Base-by-base conservation (phyloP, 2,888 invertebrate genomes). In the Microdon myrmicae region DNA sequence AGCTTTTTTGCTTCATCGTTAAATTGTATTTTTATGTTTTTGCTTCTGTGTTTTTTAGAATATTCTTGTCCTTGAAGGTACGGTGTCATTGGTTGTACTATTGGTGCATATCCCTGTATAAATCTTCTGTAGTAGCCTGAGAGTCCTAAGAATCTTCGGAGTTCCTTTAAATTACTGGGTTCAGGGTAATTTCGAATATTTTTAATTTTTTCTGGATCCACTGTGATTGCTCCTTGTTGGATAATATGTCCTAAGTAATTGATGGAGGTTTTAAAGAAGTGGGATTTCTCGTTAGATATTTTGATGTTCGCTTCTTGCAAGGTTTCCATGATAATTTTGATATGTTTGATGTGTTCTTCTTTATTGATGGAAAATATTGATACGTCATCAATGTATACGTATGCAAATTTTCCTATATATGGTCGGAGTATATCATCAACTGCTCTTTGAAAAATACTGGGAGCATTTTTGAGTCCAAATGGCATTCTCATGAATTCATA, bases 41-140 rank as follows among this genome's bases (percentile, higher is more conserved):
- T 51, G 14, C 20, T 47, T n/a, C 31, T 31, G 7, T 37, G 14
- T 47, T 47, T 3, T 35, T 44, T 4, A 45, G 17, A 26, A 26
- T 32, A 7, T 54, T 54, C 7, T 53, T 43, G 25, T 64, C 56
- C 56, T 28, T 25, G 45, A n/a, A 56, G 14, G 10, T 31, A 23
- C 10, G 38, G 14, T 8, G 39, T 45, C 19, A 64, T 22, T 6
- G 56, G 55, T 20, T 56, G 38, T n/a, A 23, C 38, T n/a, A 56
- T 19, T 19, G 35, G 7, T n/a, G 49, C 58, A 26, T 29, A 58
- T 8, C 17, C 41, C 7, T 32, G 25, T 16, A 59, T 45, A 14
- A 29, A 29, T 20, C 32, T 44, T 9, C 23, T 8, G 5, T 44
- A 44, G 14, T 44, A 44, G 2, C 32, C 13, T 3, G 48, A 6